Evolutionary conservation across 2,888 invertebrate genomes (phyloP).

Genomic region (Crematogaster levior): DNA sequence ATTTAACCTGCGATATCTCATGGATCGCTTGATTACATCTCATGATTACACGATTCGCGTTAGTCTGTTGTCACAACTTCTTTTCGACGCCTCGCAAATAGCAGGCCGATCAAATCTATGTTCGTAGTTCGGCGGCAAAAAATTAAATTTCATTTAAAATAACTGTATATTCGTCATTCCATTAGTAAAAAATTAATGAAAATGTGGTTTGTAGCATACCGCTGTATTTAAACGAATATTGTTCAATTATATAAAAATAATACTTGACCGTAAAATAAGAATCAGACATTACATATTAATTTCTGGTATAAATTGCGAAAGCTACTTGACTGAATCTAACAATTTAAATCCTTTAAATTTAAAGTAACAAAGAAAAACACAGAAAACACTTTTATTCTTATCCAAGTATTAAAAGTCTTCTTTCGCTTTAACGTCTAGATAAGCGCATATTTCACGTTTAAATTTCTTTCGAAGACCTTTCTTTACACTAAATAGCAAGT

Average conservation of each 20-base stretch:
- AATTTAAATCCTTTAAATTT: background rate
- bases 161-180: no score
- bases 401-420: background rate
- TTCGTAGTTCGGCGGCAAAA: background rate
- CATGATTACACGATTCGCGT: slow-evolving; percentile 48
- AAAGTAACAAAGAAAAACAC: background rate
- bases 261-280: background rate
- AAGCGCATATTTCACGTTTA: slow-evolving; percentile 19
- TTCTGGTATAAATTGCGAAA: background rate
- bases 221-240: background rate
- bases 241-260: background rate
- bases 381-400: slow-evolving; percentile 18
- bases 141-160: slow-evolving; percentile 12
- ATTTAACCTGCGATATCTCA: slow-evolving; percentile 56
- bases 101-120: slow-evolving; percentile 12
- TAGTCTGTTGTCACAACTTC: slow-evolving; percentile 33
- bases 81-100: slow-evolving; percentile 16
- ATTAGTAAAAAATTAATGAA: background rate
- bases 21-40: slow-evolving; percentile 39
- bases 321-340: background rate
- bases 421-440: background rate
- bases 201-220: no score
- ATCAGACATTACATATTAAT: slow-evolving; percentile 11
- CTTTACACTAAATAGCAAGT: slow-evolving; percentile 1
- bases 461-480: slow-evolving; percentile 43